Evolutionary conservation across 2,888 invertebrate species (phyloP).

Genomic region (Hydriomena furcata): DNA sequence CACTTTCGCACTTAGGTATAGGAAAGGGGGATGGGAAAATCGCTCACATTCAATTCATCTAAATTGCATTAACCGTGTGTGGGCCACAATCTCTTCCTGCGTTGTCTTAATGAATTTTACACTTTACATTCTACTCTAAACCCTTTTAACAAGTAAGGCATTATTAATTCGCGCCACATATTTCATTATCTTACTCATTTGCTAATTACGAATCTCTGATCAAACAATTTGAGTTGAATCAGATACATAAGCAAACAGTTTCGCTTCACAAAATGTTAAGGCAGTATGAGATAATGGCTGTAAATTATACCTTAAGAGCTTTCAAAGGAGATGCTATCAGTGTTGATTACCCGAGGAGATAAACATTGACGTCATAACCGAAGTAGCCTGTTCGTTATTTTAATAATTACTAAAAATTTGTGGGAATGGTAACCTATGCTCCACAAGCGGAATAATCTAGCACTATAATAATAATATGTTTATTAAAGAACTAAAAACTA

Average conservation of each 20-base stretch:
- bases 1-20: too few relatives aligned
- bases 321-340: conserved; percentile 20
- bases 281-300: conserved; percentile 18
- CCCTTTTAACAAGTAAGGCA: neutral
- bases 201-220: conserved; percentile 17
- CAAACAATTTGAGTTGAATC: conserved; percentile 19
- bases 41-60: too few relatives aligned
- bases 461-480: too few relatives aligned
- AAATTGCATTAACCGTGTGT: too few relatives aligned
- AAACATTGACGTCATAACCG: conserved; percentile 13
- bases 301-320: conserved; percentile 26
- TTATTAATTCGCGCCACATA: conserved; percentile 7
- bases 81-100: too few relatives aligned
- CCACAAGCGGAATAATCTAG: too few relatives aligned
- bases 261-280: conserved; percentile 20
- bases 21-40: too few relatives aligned
- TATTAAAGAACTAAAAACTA: too few relatives aligned
- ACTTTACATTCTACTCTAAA: neutral
- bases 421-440: neutral
- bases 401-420: neutral
- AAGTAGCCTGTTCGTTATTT: conserved; percentile 8
- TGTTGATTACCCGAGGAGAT: conserved; percentile 16
- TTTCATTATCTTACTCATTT: conserved; percentile 7
- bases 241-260: conserved; percentile 17
- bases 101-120: too few relatives aligned